A percentile compares a stretch with the other conserved stretches of the same genome.
phyloP scores from a whole-genome alignment of 2,888 invertebrate genomes.

The Saturnia japonica region DNA sequence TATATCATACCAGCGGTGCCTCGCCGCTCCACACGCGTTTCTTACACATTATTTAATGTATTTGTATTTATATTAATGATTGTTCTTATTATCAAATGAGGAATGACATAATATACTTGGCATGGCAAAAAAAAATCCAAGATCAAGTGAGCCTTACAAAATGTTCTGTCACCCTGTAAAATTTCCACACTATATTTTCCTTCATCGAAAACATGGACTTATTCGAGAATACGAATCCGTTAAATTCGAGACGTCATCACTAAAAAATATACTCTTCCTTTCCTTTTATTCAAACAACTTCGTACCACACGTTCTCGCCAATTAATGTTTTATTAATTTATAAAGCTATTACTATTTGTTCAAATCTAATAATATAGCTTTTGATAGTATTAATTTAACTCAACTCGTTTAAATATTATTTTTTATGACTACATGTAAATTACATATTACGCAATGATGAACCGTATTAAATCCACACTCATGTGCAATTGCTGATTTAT shows the following conservation, averaged over 20 bases:
- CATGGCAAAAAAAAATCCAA: too few species aligned
- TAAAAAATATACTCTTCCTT: neutral
- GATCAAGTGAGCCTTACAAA: too few species aligned
- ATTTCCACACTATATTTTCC: neutral
- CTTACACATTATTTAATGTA: too few species aligned
- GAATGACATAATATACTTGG: too few species aligned
- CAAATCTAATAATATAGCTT: neutral
- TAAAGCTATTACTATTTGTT: neutral
- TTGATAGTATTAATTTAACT: neutral
- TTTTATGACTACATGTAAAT: neutral
- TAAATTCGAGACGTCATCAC: neutral
- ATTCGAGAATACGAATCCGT: neutral
- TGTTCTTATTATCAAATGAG: too few species aligned
- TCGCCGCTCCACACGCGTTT: too few species aligned
- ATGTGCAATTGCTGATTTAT: conserved; percentile 4
- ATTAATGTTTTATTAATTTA: neutral
- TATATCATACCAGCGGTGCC: conserved; percentile 15
- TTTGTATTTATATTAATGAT: too few species aligned
- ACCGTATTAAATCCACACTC: neutral
- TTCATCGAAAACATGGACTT: neutral
- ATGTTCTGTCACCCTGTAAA: neutral
- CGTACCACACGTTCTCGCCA: neutral
- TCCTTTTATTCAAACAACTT: neutral
- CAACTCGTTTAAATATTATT: neutral
- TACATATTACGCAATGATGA: neutral